These are phyloP conservation scores for Pseudocheirus occidentalis DNA, from an alignment of 2,797 vertebrate species.

Conservation along the genomic window DNA sequence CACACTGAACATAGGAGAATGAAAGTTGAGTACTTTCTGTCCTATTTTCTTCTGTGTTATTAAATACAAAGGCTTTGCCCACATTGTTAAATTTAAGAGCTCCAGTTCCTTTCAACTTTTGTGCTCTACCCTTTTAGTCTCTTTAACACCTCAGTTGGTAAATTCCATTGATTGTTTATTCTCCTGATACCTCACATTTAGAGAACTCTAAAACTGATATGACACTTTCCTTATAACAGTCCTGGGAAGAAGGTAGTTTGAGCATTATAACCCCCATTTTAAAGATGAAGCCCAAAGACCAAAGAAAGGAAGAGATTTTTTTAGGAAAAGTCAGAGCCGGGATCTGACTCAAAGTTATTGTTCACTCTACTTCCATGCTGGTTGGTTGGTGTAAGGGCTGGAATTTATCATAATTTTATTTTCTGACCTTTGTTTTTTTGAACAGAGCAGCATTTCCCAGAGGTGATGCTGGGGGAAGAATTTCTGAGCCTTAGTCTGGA, in stretches of 20 bases:
- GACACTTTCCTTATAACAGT: background rate
- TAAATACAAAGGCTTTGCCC: constrained; percentile 32
- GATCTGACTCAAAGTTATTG: background rate
- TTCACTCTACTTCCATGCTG: background rate
- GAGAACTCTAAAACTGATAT: background rate
- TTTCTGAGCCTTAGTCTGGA: constrained; percentile 94
- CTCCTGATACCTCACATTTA: background rate
- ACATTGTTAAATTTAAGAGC: constrained; percentile 26
- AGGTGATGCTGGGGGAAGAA: constrained; percentile 97
- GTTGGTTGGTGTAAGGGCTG: constrained; percentile 14
- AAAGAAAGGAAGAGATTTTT: background rate
- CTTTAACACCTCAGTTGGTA: background rate
- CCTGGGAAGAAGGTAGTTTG: background rate
- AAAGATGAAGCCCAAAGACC: background rate
- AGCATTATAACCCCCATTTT: background rate
- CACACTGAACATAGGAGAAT: constrained; percentile 34
- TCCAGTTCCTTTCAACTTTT: background rate
- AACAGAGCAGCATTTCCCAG: constrained; percentile 97
- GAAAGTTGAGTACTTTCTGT: constrained; percentile 26
- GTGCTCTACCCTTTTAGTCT: background rate
- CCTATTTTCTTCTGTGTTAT: constrained; percentile 44
- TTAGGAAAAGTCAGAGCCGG: background rate
- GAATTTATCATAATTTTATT: constrained; percentile 79
- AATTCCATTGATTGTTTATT: background rate
- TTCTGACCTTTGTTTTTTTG: constrained; percentile 77